Base-by-base conservation (phyloP, 1,140 invertebrate genomes). In the Chironomus tepperi region DNA sequence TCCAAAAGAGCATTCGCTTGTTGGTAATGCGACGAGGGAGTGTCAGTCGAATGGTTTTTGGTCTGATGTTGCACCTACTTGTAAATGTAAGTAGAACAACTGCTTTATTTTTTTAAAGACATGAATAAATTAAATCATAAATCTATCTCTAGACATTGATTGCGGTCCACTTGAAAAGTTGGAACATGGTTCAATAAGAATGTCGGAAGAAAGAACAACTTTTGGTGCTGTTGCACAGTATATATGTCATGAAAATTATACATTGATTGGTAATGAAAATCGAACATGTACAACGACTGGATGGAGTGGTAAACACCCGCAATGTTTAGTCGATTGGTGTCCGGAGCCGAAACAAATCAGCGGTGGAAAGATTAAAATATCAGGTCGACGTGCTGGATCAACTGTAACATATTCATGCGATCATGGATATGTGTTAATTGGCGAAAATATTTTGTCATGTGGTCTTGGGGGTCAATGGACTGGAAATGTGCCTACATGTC, bases 311-410 rank as follows among this genome's bases (percentile, higher is more conserved):
- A 87, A 89, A 76, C 85, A 89, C 34, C 91, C 93, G 0, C 88
- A 91, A 78, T 96, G 93, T 81, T 83, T 94, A 21, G 92, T 93
- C 76, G 91, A 93, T 79, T 93, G 91, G 90, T 96, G 93, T 80
- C 90, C 91, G 0, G 90, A 92, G 75, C 92, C 93, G 5, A 89
- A 89, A 34, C 83, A 86, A 74, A 89, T 94, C 0, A 84, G 88
- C 7, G 92, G 93, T 0, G 92, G 91, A n/a, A 82, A 87, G 0
- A 89, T 94, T 0, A 81, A 83, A 0, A 86, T 87, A 0, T 87
- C 86, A 9, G 92, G 93, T 24, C 88, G 88, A 78, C 86, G 90
- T 76, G 89, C 89, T 7, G 91, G 91, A 10, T 92, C 92, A 7
- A 89, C 88, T 0, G 91, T 92, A 0, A 90, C 87, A 0, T 96